Percentiles rank a stretch among this genome's conserved stretches.
phyloP scores from a whole-genome alignment of 2,797 vertebrate genomes.

The Pangasius larnaudii region DNA sequence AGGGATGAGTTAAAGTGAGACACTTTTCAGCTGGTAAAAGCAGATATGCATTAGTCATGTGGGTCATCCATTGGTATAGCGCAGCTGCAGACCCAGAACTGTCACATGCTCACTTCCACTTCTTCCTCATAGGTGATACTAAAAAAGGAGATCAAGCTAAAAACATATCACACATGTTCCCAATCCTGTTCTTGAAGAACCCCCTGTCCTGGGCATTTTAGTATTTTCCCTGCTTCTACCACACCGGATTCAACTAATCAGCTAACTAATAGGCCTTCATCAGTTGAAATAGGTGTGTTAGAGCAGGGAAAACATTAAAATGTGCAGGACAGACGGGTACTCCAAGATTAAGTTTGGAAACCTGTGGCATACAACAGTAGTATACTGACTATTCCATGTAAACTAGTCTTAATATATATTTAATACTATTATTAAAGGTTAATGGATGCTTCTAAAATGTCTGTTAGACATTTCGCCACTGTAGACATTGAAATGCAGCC shows the following conservation, averaged over 20 bases:
- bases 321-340: neutral
- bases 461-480: neutral
- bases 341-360: neutral
- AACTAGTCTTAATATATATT: neutral
- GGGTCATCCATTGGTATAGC: neutral
- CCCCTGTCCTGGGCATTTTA: neutral
- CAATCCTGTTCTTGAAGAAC: neutral
- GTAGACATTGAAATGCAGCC: constrained; percentile 11
- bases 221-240: neutral
- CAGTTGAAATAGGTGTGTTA: neutral
- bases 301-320: neutral
- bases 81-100: constrained; percentile 2
- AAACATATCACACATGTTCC: neutral
- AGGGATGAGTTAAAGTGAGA: neutral
- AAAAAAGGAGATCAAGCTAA: neutral
- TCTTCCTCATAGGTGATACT: neutral
- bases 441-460: neutral
- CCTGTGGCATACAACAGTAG: neutral
- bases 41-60: neutral
- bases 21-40: neutral
- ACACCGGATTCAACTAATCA: neutral
- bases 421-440: neutral
- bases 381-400: neutral
- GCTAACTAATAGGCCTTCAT: neutral
- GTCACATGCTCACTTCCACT: neutral